Evolutionary conservation across 2,113 vertebrate species (phyloP).

Genomic region (Lophochroa leadbeateri): DNA sequence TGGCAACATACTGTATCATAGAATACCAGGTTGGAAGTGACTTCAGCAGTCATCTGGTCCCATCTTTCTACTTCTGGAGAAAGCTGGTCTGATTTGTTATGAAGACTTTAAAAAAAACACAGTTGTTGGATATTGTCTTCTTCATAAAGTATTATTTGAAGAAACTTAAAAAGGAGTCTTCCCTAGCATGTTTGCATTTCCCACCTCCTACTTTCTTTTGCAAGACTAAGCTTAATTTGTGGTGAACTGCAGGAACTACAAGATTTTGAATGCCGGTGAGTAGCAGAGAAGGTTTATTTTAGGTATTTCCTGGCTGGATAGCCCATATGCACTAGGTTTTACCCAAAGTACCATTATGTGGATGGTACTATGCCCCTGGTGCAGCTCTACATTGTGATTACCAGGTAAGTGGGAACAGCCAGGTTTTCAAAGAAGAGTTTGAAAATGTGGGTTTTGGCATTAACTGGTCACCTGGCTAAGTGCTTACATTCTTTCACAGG

Average conservation of each 20-base stretch:
- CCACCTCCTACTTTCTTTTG: not conserved
- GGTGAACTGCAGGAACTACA: not conserved
- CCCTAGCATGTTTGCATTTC: not conserved
- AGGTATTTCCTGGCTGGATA: not conserved
- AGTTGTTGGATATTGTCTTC: not conserved
- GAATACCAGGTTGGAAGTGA: too few species aligned
- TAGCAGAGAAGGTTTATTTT: not conserved
- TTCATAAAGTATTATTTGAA: not conserved
- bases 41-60: too few species aligned
- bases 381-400: not conserved
- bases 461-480: not conserved
- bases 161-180: not conserved
- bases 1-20: too few species aligned
- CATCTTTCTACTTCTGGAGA: not conserved
- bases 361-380: not conserved
- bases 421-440: not conserved
- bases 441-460: not conserved
- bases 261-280: not conserved
- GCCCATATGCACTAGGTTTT: not conserved
- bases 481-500: not conserved
- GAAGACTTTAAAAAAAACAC: not conserved
- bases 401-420: not conserved
- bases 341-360: not conserved
- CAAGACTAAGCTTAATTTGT: not conserved
- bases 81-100: not conserved